phyloP scores from a whole-genome alignment of 2,113 vertebrate genomes.

The Amblyopsis rosae region DNA sequence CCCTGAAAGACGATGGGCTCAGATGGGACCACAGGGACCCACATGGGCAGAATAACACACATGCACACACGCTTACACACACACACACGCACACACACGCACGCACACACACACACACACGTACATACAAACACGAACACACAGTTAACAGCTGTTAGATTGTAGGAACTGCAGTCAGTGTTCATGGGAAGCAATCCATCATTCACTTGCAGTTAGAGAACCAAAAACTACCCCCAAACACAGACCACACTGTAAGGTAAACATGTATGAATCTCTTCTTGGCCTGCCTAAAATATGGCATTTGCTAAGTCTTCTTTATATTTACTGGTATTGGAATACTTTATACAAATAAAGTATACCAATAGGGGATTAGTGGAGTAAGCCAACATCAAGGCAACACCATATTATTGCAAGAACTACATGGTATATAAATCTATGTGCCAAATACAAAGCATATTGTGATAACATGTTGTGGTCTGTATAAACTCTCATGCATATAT shows the following conservation, averaged over 20 bases:
- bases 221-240: not conserved
- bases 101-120: slow-evolving; percentile 5
- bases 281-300: no score
- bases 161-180: slow-evolving; percentile 3
- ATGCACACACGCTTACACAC: not conserved
- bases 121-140: not conserved
- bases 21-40: slow-evolving; percentile 45
- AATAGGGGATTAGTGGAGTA: not conserved
- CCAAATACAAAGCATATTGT: slow-evolving; percentile 15
- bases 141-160: slow-evolving; percentile 32
- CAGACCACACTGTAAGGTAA: no score
- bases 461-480: slow-evolving; percentile 24
- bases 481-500: not conserved
- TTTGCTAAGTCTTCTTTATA: not conserved
- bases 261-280: no score
- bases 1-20: slow-evolving; percentile 49
- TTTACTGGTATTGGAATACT: not conserved
- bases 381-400: not conserved
- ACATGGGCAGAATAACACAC: not conserved
- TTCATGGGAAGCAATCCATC: slow-evolving; percentile 5
- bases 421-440: slow-evolving; percentile 13
- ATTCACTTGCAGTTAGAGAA: slow-evolving; percentile 20
- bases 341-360: not conserved
- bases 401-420: slow-evolving; percentile 2
- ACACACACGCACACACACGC: not conserved